Evolutionary conservation across 2,113 vertebrate species (phyloP).

Genomic region (Odobenus rosmarus): DNA sequence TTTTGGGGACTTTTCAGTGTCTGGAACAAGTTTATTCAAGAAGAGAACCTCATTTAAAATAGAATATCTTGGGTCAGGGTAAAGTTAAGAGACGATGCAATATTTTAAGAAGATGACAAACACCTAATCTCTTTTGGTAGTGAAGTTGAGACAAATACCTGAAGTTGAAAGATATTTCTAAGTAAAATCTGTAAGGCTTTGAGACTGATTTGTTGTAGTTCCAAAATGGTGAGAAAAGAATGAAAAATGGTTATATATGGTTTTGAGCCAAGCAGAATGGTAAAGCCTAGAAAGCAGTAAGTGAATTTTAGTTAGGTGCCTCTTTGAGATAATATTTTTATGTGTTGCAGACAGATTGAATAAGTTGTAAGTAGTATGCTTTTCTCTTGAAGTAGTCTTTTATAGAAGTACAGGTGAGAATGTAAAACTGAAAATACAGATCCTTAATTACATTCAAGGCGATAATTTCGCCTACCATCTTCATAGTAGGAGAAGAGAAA

Average conservation of each 20-base stretch:
- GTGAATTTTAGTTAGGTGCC: background rate
- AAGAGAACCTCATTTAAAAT: background rate
- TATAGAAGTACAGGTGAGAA: background rate
- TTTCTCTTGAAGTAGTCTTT: constrained; percentile 19
- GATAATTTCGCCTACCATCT: background rate
- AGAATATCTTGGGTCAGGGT: background rate
- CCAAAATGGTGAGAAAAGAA: background rate
- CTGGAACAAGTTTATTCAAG: background rate
- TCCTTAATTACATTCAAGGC: background rate
- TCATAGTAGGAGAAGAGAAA: background rate
- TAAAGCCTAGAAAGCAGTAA: background rate
- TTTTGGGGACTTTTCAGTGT: background rate
- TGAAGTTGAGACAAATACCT: background rate
- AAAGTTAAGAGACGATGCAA: background rate
- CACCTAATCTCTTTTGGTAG: background rate
- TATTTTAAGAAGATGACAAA: constrained; percentile 43
- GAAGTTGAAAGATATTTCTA: background rate
- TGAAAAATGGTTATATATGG: background rate
- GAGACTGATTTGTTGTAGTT: background rate
- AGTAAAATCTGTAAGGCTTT: background rate
- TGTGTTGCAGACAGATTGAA: background rate
- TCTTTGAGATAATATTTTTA: background rate
- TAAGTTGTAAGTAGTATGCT: background rate
- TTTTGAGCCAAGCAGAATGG: background rate
- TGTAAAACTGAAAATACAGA: constrained; percentile 23